Percentiles rank a stretch among this genome's conserved stretches.
These are phyloP conservation scores for Astreopora myriophthalma DNA, from an alignment of 64 coral and sea anemone genomes.

Conservation along the genomic window DNA sequence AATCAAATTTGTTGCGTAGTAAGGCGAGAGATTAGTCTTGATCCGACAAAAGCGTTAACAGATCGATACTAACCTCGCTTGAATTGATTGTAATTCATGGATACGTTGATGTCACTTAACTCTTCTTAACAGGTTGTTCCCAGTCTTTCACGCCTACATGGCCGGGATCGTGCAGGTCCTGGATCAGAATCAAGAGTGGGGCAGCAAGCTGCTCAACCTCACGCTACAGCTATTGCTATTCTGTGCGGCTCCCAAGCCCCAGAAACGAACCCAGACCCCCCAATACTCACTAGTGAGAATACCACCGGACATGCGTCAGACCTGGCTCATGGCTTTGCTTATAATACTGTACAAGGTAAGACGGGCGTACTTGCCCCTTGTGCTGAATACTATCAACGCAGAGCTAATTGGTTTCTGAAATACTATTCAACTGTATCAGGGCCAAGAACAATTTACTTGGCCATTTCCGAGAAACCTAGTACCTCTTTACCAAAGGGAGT, in stretches of 20 bases:
- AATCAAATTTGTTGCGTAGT: too few species aligned
- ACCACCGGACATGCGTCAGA: slow-evolving; percentile 66
- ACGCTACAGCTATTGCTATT: slow-evolving; percentile 92
- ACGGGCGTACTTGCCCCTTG: background rate
- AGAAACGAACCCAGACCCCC: slow-evolving; percentile 79
- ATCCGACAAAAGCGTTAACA: too few species aligned
- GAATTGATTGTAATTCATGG: background rate
- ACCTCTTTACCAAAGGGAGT: too few species aligned
- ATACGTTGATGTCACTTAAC: background rate
- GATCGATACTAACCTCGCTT: background rate
- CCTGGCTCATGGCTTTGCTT: slow-evolving; percentile 85
- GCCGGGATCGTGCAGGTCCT: slow-evolving; percentile 93
- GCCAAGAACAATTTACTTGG: too few species aligned
- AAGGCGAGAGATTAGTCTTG: too few species aligned
- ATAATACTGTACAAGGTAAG: slow-evolving; percentile 94
- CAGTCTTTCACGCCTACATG: slow-evolving; percentile 97
- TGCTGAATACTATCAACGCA: background rate
- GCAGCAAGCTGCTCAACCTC: slow-evolving; percentile 81
- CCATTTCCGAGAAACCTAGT: too few species aligned
- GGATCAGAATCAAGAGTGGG: slow-evolving; percentile 98
- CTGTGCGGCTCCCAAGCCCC: slow-evolving; percentile 90
- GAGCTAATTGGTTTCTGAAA: too few species aligned
- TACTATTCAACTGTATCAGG: too few species aligned
- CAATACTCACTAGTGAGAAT: slow-evolving; percentile 84
- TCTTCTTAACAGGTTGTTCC: slow-evolving; percentile 70